Percentiles rank a stretch among this genome's conserved stretches.
Conservation (phyloP, 2,113 vertebrate genomes). For the Atherinomorus stipes region DNA sequence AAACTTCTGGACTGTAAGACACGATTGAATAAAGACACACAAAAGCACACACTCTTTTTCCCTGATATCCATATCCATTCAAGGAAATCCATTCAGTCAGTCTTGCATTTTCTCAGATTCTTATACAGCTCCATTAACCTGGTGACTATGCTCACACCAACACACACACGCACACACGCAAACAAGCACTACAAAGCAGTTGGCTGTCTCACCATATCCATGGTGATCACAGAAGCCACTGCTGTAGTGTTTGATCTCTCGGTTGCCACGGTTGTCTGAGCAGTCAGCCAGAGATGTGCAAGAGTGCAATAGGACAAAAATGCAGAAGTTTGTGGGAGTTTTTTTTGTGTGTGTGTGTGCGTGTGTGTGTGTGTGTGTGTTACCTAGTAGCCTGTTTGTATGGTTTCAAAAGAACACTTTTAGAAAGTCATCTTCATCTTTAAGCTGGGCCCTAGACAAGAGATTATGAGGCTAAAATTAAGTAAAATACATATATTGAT, state of each 20-base stretch:
- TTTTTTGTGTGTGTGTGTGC: neutral
- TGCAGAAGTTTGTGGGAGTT: neutral
- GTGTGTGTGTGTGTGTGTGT: neutral
- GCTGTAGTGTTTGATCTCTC: conserved; percentile 59
- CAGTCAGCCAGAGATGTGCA: conserved; percentile 20
- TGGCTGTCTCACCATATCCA: conserved; percentile 43
- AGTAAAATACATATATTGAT: too few relatives aligned
- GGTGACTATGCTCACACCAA: neutral
- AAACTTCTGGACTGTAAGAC: neutral
- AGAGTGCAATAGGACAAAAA: conserved; percentile 13
- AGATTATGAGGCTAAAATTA: too few relatives aligned
- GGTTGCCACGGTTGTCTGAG: conserved; percentile 28
- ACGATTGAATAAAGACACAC: conserved; percentile 19
- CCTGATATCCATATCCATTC: neutral
- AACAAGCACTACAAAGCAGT: conserved; percentile 46
- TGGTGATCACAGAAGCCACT: conserved; percentile 56
- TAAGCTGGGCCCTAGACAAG: too few relatives aligned
- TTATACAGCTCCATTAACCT: neutral
- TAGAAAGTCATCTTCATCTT: too few relatives aligned
- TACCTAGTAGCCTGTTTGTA: neutral
- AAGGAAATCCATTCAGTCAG: neutral
- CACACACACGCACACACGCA: conserved; percentile 30
- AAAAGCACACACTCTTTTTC: neutral
- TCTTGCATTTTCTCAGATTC: conserved; percentile 14
- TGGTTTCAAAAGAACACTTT: neutral